Evolutionary conservation across 2,888 invertebrate species (phyloP).

Genomic region (Spilosoma lubricipeda): DNA sequence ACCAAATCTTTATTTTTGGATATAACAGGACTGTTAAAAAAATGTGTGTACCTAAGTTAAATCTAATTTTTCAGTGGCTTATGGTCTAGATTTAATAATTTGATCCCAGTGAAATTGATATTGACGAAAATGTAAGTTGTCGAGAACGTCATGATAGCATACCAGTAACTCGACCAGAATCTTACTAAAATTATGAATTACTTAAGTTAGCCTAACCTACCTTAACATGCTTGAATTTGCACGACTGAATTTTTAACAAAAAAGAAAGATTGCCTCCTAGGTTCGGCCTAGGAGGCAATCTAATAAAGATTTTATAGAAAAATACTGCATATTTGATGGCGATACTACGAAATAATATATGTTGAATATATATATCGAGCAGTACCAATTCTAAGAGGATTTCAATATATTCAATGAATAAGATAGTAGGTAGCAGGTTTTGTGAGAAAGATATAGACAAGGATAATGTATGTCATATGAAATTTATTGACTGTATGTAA

Average conservation of each 20-base stretch:
- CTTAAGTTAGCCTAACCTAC: not conserved
- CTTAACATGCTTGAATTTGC: not conserved
- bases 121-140: too few species aligned
- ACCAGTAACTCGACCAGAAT: not conserved
- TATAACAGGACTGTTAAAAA: too few species aligned
- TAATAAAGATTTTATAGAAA: not conserved
- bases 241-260: not conserved
- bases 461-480: slow-evolving; percentile 24
- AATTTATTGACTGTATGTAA: slow-evolving; percentile 28
- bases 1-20: too few species aligned
- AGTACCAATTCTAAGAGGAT: slow-evolving; percentile 56
- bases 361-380: slow-evolving; percentile 29
- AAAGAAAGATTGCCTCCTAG: too few species aligned
- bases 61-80: too few species aligned
- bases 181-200: not conserved
- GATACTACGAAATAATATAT: not conserved
- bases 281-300: not conserved
- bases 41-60: too few species aligned
- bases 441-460: slow-evolving; percentile 5
- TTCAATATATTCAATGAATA: slow-evolving; percentile 68
- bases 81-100: too few species aligned
- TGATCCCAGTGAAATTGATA: too few species aligned
- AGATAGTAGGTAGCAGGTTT: slow-evolving; percentile 53
- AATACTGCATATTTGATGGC: slow-evolving; percentile 7
- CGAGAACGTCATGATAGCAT: too few species aligned